Conservation (phyloP, 1,140 invertebrate species). For the Argopecten irradians region DNA sequence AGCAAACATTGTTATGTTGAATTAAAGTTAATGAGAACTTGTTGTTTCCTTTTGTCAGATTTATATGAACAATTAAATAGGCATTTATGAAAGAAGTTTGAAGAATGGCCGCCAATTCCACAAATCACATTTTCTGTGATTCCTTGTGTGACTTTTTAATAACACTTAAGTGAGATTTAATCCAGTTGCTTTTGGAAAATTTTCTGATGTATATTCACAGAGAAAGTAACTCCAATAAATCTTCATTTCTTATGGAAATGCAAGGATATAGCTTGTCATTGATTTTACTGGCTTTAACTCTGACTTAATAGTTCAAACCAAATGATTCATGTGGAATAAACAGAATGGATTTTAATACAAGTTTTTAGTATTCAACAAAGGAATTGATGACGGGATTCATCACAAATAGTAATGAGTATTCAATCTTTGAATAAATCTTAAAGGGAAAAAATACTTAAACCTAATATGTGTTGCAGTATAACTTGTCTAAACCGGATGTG, state of each 20-base stretch:
- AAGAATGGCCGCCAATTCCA: neutral
- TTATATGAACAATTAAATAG: neutral
- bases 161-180: neutral
- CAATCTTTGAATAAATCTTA: too few relatives aligned
- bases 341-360: too few relatives aligned
- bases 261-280: neutral
- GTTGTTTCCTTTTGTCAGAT: neutral
- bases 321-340: neutral
- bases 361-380: too few relatives aligned
- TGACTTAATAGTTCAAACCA: neutral
- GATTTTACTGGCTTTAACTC: neutral
- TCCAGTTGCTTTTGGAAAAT: neutral
- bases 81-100: neutral
- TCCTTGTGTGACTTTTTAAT: neutral
- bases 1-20: too few relatives aligned
- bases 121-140: neutral
- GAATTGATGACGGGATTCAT: too few relatives aligned
- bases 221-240: neutral
- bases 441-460: too few relatives aligned
- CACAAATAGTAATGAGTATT: too few relatives aligned
- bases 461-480: too few relatives aligned
- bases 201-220: neutral
- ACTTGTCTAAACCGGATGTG: too few relatives aligned
- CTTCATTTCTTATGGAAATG: neutral
- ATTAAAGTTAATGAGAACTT: too few relatives aligned